These are phyloP conservation scores for Watsonalla binaria DNA, from an alignment of 2,888 invertebrate genomes.

Conservation along the genomic window DNA sequence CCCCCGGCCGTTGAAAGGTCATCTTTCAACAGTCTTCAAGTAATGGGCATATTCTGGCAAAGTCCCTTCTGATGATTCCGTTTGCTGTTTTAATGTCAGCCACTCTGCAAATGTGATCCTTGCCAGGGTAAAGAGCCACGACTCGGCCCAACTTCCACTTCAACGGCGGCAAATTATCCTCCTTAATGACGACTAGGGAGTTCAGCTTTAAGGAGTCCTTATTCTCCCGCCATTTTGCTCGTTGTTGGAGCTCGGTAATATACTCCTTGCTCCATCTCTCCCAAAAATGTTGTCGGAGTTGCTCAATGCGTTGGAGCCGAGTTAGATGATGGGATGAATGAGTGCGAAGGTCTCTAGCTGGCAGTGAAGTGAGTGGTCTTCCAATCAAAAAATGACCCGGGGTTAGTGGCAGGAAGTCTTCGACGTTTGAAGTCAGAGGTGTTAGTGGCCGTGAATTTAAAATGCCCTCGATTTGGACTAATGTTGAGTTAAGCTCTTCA, in stretches of 20 bases:
- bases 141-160: constrained; percentile 21
- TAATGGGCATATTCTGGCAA: too few species aligned
- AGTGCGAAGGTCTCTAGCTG: too few species aligned
- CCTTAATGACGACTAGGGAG: constrained; percentile 17
- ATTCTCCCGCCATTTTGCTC: constrained; percentile 15
- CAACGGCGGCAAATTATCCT: constrained; percentile 14
- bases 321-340: not conserved
- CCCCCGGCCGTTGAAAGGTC: too few species aligned
- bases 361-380: too few species aligned
- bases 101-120: constrained; percentile 17
- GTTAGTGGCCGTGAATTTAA: too few species aligned
- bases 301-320: constrained; percentile 7
- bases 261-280: constrained; percentile 17
- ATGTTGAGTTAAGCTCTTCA: not conserved
- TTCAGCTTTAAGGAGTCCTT: constrained; percentile 3
- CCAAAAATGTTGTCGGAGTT: too few species aligned
- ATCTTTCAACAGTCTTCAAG: too few species aligned
- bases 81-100: too few species aligned
- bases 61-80: too few species aligned
- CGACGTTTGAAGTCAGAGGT: not conserved
- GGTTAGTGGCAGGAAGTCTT: not conserved
- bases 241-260: constrained; percentile 17
- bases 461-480: too few species aligned
- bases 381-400: not conserved
- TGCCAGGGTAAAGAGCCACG: constrained; percentile 7